Conservation (phyloP, 2,888 invertebrate species). For the Dynastes tityus region DNA sequence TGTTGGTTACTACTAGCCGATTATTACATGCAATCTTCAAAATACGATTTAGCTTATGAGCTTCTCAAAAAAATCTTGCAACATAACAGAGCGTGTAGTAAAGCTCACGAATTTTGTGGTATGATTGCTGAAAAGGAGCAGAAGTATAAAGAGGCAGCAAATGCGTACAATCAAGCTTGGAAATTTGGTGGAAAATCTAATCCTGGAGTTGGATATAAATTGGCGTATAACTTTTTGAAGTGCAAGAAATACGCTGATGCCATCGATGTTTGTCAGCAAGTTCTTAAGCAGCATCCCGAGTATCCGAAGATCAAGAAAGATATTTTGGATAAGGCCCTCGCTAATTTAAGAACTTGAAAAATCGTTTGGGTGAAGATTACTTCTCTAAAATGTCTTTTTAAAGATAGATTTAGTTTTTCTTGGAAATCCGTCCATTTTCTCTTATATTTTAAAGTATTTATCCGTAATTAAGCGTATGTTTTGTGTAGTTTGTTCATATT, state of each 20-base stretch:
- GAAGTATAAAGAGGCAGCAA: conserved; percentile 87
- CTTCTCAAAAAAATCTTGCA: conserved; percentile 83
- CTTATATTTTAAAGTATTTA: conserved; percentile 1
- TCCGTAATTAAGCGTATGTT: not conserved
- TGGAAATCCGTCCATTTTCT: conserved; percentile 25
- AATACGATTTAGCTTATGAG: conserved; percentile 90
- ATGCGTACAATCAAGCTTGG: conserved; percentile 91
- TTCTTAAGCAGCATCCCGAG: conserved; percentile 86
- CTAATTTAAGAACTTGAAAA: conserved; percentile 79
- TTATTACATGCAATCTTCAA: conserved; percentile 86
- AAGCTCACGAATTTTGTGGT: conserved; percentile 92
- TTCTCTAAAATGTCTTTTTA: not conserved
- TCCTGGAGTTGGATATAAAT: conserved; percentile 91
- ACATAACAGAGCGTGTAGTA: conserved; percentile 90
- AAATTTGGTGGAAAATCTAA: conserved; percentile 85
- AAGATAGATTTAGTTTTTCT: not conserved
- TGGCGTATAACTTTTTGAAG: conserved; percentile 94
- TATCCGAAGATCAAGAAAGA: conserved; percentile 95
- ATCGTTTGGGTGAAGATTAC: not conserved
- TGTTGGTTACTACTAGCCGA: conserved; percentile 97
- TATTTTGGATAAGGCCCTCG: conserved; percentile 91
- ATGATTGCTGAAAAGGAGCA: conserved; percentile 94
- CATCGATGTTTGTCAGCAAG: conserved; percentile 90
- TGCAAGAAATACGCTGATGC: conserved; percentile 92
- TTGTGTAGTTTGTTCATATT: no score